phyloP scores from a whole-genome alignment of 1,140 invertebrate genomes.

The Pseudomyrmex cubaensis region DNA sequence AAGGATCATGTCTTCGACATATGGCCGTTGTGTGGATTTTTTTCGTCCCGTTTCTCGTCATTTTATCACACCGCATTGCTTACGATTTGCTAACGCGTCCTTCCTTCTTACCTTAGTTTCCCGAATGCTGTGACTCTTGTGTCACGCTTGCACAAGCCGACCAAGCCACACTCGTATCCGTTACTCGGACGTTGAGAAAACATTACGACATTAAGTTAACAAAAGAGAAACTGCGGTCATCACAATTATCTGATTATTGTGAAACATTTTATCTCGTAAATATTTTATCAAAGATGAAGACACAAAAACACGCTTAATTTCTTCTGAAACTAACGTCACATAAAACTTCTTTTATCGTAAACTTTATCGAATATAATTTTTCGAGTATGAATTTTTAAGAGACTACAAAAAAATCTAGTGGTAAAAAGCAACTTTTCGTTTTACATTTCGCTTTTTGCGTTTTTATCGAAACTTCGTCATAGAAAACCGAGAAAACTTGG shows the following conservation, averaged over 20 bases:
- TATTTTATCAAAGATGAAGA: no score
- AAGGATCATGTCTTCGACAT: conserved; percentile 73
- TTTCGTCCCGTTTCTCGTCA: conserved; percentile 7
- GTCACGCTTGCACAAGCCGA: not conserved
- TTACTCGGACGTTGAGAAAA: not conserved
- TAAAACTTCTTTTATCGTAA: no score
- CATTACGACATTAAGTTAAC: not conserved
- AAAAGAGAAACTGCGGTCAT: no score
- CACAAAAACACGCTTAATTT: not conserved
- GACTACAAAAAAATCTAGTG: no score
- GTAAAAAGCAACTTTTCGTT: no score
- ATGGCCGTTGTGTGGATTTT: conserved; percentile 65
- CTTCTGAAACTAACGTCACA: not conserved
- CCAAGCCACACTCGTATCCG: not conserved
- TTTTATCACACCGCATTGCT: conserved; percentile 1
- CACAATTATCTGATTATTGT: not conserved
- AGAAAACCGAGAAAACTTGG: conserved; percentile 21
- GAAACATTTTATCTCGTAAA: not conserved
- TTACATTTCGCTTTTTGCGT: not conserved
- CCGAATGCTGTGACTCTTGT: not conserved
- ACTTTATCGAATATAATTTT: no score
- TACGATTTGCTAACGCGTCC: not conserved
- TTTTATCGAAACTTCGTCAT: not conserved
- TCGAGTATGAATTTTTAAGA: no score
- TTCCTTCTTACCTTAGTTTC: not conserved